Evolutionary conservation across 1,140 invertebrate species (phyloP), one percentile per base, ranked within the genome.

Genomic region (Drosophila asahinai): DNA sequence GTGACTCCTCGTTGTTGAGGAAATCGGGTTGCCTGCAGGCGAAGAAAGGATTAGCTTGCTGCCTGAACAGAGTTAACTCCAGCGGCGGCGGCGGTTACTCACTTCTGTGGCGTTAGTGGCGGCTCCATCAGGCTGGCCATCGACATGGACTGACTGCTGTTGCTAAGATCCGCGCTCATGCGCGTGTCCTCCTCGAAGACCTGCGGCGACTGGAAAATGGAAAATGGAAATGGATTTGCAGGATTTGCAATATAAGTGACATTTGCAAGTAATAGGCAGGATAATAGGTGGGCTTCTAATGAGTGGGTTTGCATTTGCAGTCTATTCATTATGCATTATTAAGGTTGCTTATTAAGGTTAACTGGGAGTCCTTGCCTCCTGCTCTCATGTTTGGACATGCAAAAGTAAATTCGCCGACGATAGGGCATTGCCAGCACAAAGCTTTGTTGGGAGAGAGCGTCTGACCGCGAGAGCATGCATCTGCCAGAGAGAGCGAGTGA

Each of bases 161-260:
- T 82, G 49, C 93, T 94, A 81, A 94, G 94, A 81, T 97, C 96
- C 12, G 96, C 96, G 93, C 97, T 97, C 97, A 97, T 98, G 79
- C 97, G 95, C 3, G 97, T 98, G 83, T 97, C 97, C 92, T 97
- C 97, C 91, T 97, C 97, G 81, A 97, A 96, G 5, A 96, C 94
- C 82, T 96, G 95, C 30, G 91, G 91, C 42, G 91, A 86, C 90
- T 92, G 45, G 9, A 71, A 74, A 22, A 47, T 92, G 45, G 9
- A 71, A 74, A 22, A 47, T 51, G 2, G 54, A 30, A 30, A 7
- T 30, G 27, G 27, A 22, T 22, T 22, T 22, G 19, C 19, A 22
- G 19, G 19, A 22, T 19, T 19, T 19, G 19, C 19, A 22, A 22
- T 22, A 27, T 25, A 30, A 14, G 7, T 38, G 17, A 15, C 19